Percentiles rank a stretch among this genome's conserved stretches.
Conservation (phyloP, 2,888 invertebrate species). For the Drosophila nigricruria region DNA sequence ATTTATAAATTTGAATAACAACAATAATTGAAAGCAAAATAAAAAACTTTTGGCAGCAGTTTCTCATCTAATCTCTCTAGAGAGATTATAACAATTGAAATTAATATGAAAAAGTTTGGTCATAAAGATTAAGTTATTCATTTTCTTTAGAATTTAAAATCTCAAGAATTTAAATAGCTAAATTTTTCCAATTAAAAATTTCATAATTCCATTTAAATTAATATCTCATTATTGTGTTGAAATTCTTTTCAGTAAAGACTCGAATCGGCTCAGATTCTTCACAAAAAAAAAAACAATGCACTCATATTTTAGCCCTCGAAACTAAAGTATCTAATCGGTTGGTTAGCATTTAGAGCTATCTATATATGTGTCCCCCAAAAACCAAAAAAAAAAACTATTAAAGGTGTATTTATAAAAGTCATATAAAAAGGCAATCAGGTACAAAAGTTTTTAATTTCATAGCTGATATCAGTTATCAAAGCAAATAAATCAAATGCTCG, state of each 20-base stretch:
- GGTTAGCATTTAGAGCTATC: slow-evolving; percentile 48
- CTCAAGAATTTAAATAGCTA: background rate
- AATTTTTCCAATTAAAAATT: background rate
- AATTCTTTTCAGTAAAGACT: background rate
- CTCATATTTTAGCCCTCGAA: slow-evolving; percentile 20
- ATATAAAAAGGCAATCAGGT: slow-evolving; percentile 34
- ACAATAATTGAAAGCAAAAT: too few species aligned
- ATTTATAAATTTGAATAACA: too few species aligned
- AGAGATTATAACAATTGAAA: background rate
- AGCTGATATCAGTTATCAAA: slow-evolving; percentile 56
- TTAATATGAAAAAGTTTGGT: background rate
- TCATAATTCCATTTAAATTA: background rate
- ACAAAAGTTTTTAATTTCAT: slow-evolving; percentile 47
- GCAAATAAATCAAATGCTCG: slow-evolving; percentile 70
- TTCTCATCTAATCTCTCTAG: background rate
- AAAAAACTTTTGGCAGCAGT: too few species aligned
- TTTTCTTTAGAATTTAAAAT: background rate
- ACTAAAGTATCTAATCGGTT: slow-evolving; percentile 57
- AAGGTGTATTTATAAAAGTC: slow-evolving; percentile 47
- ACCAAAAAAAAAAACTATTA: slow-evolving; percentile 43
- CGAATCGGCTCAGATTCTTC: background rate
- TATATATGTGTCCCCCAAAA: slow-evolving; percentile 28
- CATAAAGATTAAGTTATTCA: background rate
- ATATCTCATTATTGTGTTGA: slow-evolving; percentile 8
- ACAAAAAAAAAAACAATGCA: slow-evolving; percentile 13